Percentiles rank a stretch among this genome's conserved stretches.
These are phyloP conservation scores for Lepidocyrtoides sp. DNA, from an alignment of 2,888 invertebrate genomes.

Conservation along the genomic window DNA sequence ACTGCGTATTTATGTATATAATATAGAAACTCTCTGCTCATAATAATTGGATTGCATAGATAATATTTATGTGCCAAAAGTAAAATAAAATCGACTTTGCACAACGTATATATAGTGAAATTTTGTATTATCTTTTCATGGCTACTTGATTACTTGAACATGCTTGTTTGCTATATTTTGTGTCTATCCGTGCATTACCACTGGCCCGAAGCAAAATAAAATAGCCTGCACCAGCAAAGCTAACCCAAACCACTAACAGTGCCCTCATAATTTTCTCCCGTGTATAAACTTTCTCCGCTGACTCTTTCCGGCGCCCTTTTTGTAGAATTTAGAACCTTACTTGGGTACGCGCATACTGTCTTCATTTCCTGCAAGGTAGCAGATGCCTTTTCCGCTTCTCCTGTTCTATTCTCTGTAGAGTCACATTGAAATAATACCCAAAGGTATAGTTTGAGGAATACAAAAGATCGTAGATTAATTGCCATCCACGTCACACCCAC, in stretches of 20 bases:
- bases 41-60: not conserved
- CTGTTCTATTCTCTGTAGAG: conserved; percentile 1
- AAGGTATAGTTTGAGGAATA: conserved; percentile 66
- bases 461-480: conserved; percentile 76
- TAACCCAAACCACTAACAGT: not conserved
- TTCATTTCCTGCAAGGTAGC: not conserved
- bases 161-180: not conserved
- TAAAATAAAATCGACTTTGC: not conserved
- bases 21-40: too few relatives aligned
- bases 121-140: not conserved
- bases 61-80: not conserved
- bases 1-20: too few relatives aligned
- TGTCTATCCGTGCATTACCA: not conserved
- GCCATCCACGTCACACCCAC: too few relatives aligned
- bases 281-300: not conserved
- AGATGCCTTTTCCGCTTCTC: conserved; percentile 7
- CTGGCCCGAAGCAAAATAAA: not conserved
- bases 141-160: not conserved
- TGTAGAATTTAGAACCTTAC: not conserved
- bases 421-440: conserved; percentile 65
- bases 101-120: not conserved
- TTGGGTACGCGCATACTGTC: conserved; percentile 12
- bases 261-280: too few relatives aligned
- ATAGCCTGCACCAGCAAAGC: not conserved
- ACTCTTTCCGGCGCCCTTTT: not conserved